Conservation (phyloP, 2,113 vertebrate species). For the Bolborhynchus lineola region DNA sequence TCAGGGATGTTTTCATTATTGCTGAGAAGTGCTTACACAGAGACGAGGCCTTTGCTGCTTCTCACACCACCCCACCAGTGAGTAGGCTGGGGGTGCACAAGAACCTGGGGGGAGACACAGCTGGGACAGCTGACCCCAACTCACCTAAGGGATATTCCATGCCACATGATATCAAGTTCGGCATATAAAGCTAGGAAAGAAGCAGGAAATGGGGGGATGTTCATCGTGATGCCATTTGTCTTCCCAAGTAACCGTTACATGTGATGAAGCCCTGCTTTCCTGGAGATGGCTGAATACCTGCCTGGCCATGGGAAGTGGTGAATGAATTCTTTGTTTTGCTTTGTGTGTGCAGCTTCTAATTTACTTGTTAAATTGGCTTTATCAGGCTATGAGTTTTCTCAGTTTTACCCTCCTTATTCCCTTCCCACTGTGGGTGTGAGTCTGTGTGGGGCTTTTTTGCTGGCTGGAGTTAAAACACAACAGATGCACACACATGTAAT, state of each 20-base stretch:
- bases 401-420: not conserved
- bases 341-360: not conserved
- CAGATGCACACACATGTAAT: not conserved
- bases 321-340: not conserved
- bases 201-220: not conserved
- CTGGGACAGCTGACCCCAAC: not conserved
- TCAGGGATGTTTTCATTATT: not conserved
- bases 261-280: not conserved
- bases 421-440: not conserved
- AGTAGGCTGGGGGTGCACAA: not conserved
- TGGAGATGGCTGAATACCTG: not conserved
- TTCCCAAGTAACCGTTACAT: not conserved
- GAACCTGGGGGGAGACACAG: not conserved
- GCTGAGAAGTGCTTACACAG: not conserved
- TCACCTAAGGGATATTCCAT: not conserved
- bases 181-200: not conserved
- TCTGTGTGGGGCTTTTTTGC: not conserved
- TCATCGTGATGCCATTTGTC: not conserved
- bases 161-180: not conserved
- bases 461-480: not conserved
- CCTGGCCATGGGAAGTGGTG: not conserved
- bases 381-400: not conserved
- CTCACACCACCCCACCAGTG: not conserved
- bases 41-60: not conserved
- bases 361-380: not conserved